Evolutionary conservation across 2,888 invertebrate genomes (phyloP).

Genomic region (Thereva unica): DNA sequence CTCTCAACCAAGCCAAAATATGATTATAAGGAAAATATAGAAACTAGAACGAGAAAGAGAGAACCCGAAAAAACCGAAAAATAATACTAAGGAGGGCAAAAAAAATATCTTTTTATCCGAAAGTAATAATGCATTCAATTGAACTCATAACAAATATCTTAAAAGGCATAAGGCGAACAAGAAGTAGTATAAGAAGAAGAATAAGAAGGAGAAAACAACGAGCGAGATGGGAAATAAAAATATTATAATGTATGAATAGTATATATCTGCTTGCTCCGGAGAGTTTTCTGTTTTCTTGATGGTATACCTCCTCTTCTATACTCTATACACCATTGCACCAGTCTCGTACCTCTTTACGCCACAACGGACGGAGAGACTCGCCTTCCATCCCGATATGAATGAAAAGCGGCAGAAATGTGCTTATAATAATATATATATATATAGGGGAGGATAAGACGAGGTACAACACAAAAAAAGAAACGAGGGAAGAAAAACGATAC

Average conservation of each 20-base stretch:
- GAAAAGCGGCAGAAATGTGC: conserved; percentile 23
- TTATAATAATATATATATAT: too few relatives aligned
- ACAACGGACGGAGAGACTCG: neutral
- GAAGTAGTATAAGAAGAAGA: too few relatives aligned
- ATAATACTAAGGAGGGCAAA: neutral
- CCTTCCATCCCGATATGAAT: conserved; percentile 13
- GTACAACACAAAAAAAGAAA: conserved; percentile 7
- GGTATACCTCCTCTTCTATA: neutral
- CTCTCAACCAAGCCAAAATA: too few relatives aligned
- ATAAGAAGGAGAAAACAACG: neutral
- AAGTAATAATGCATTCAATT: conserved; percentile 35
- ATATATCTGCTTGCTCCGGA: too few relatives aligned
- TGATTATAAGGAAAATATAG: neutral
- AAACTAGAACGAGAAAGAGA: conserved; percentile 32
- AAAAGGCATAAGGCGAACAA: neutral
- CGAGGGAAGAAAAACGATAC: conserved; percentile 16
- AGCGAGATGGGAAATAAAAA: conserved; percentile 27
- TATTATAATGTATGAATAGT: conserved; percentile 26
- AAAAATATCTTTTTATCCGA: conserved; percentile 34
- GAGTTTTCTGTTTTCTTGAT: too few relatives aligned
- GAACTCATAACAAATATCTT: conserved; percentile 34
- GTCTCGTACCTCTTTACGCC: neutral
- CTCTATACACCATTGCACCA: too few relatives aligned
- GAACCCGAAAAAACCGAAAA: neutral
- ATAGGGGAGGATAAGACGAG: neutral